Evolutionary conservation across 2,113 vertebrate species (phyloP), one percentile per base, ranked within the genome.

Genomic region (Gorsachius goisagi): DNA sequence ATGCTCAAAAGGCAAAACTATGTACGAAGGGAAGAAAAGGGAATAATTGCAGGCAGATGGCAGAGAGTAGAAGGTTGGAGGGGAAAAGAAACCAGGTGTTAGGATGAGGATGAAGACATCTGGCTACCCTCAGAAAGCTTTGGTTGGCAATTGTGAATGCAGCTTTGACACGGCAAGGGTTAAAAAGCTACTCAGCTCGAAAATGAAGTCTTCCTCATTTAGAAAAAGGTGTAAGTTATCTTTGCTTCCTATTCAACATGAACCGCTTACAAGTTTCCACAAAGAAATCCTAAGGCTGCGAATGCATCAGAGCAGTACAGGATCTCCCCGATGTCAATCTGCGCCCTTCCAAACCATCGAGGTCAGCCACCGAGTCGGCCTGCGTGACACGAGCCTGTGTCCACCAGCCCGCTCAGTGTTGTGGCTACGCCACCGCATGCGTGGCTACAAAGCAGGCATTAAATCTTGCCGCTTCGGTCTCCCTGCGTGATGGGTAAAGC

Each of bases 301-400:
- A 68, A 24, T 17, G n/a, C 30, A 47, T 0, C 45, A 6, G 47
- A 27, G 69, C 7, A n/a, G 33, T 6, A 37, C 22, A 15, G 35
- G 56, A 52, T 12, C 59, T 3, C 6, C 74, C 53, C 4, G 7
- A 7, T 6, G 39, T 5, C 71, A 7, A 0, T 1, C 79, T 1
- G 23, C 1, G 2, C 22, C 66, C 35, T n/a, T 32, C 32, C 52
- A 66, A 32, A 12, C 6, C 87, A 13, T 0, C 21, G 0, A 2
- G 23, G 14, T 9, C 44, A 15, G 27, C 1, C 39, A 37, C 33
- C 2, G 0, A 2, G 22, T 2, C 0, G 3, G 18, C 49, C 58
- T 2, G 13, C 33, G 2, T 0, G 26, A 32, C 77, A n/a, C 2
- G 1, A 62, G 52, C 9, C 35, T 0, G 6, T 10, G 68, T 2